phyloP scores from a whole-genome alignment of 1,140 invertebrate genomes.

The Drosophila chauvacae region DNA sequence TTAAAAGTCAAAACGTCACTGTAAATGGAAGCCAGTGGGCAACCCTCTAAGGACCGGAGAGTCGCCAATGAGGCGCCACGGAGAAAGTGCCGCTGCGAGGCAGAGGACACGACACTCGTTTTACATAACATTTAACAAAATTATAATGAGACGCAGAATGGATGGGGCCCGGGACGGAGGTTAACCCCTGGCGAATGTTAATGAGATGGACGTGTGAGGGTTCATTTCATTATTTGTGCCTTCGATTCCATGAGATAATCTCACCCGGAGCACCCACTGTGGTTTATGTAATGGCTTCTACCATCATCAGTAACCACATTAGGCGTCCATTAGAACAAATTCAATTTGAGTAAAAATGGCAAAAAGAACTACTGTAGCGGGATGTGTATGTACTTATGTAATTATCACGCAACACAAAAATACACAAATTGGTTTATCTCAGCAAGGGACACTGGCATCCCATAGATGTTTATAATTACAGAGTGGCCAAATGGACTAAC shows the following conservation, averaged over 20 bases:
- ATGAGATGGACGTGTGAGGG: constrained; percentile 53
- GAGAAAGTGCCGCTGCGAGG: constrained; percentile 11
- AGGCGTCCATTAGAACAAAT: constrained; percentile 72
- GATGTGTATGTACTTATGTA: constrained; percentile 50
- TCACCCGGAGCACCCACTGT: constrained; percentile 25
- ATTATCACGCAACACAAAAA: constrained; percentile 50
- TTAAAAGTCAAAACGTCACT: constrained; percentile 79
- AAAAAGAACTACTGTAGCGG: constrained; percentile 18
- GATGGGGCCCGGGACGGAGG: constrained; percentile 1
- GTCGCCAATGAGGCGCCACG: constrained; percentile 66
- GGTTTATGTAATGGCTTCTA: constrained; percentile 40
- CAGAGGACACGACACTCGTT: constrained; percentile 59
- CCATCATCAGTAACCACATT: constrained; percentile 54
- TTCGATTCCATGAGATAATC: constrained; percentile 26
- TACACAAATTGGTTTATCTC: constrained; percentile 65
- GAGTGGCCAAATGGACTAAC: not conserved
- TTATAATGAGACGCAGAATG: constrained; percentile 62
- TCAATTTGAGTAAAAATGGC: constrained; percentile 55
- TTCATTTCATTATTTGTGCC: constrained; percentile 49
- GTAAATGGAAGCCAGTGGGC: constrained; percentile 75
- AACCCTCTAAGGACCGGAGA: constrained; percentile 69
- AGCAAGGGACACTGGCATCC: constrained; percentile 16
- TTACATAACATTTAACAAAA: constrained; percentile 83
- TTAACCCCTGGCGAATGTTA: constrained; percentile 71
- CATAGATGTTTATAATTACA: constrained; percentile 59